phyloP scores from a whole-genome alignment of 2,113 vertebrate genomes.

The Microcebus griseorufus region DNA sequence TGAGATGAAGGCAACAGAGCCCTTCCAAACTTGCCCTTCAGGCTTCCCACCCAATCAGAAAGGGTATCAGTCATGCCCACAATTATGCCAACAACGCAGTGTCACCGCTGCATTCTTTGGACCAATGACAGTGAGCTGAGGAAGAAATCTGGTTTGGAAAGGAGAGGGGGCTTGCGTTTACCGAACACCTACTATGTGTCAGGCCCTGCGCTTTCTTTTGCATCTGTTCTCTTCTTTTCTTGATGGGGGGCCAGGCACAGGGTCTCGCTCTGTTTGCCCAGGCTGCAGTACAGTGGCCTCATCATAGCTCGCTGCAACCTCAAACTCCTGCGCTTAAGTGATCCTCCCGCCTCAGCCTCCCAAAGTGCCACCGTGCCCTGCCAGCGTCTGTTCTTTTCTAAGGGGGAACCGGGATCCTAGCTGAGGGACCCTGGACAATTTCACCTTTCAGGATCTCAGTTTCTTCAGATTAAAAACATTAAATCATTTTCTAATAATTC shows the following conservation, averaged over 20 bases:
- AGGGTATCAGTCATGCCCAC: not conserved
- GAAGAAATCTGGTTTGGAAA: not conserved
- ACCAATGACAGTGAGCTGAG: not conserved
- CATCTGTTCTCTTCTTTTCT: not conserved
- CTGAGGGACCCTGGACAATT: not conserved
- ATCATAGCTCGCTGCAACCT: no score
- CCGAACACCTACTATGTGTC: not conserved
- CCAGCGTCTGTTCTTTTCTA: not conserved
- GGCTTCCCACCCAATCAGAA: not conserved
- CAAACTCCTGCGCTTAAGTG: no score
- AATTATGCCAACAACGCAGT: not conserved
- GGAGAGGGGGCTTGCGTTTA: not conserved
- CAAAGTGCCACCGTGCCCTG: no score
- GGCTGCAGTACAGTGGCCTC: no score
- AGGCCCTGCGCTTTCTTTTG: not conserved
- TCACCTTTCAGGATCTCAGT: not conserved
- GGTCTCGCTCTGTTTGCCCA: no score
- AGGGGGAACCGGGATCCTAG: not conserved
- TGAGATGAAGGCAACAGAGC: not conserved
- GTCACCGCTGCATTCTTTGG: fast-evolving
- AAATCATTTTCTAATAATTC: not conserved
- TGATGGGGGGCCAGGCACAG: no score
- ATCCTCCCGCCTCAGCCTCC: no score
- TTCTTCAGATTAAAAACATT: not conserved
- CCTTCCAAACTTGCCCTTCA: not conserved